Evolutionary conservation across 2,797 vertebrate genomes (phyloP), one percentile per base, ranked within the genome.

Genomic region (Artibeus lituratus): DNA sequence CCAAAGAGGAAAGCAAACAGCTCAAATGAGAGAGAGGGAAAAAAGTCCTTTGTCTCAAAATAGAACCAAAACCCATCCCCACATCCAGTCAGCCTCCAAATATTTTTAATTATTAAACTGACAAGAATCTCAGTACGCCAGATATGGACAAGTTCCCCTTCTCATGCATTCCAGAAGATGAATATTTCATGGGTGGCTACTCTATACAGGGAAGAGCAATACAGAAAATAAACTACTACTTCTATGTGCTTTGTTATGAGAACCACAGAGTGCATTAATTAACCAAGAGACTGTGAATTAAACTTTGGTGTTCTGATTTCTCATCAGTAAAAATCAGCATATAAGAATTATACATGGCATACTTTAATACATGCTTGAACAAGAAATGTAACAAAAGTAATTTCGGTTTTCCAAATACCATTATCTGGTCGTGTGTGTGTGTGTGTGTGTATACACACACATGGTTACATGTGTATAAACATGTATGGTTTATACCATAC

Each of bases 371-470:
- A 90, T 67, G 39, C 29, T 87, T 92, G 35, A 81, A 22, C 7
- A 95, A 92, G 85, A 82, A 96, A 73, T 51, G 24, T n/a, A 95
- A 95, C 37, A 86, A 89, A 90, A 95, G 76, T 65, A 85, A 95
- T 39, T 83, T 74, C 37, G 81, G 51, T 77, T 87, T 90, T 55
- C 49, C 47, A 78, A 91, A 70, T 8, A 82, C 12, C 39, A 78
- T 73, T 65, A 42, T 55, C 59, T 83, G 15, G 4, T 42, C 21
- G 0, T 57, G 22, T 26, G 3, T 53, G 18, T 19, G 6, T 53
- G 19, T 51, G 16, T 51, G 18, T 86, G 10, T 65, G 1, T 81
- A 26, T 9, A n/a, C n/a, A n/a, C n/a, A n/a, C n/a, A n/a, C n/a
- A n/a, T n/a, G n/a, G n/a, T n/a, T n/a, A n/a, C n/a, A n/a, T n/a